Percentiles rank a stretch among this genome's conserved stretches.
Conservation (phyloP, 2,113 vertebrate species). For the Xyliphius kryptos region DNA sequence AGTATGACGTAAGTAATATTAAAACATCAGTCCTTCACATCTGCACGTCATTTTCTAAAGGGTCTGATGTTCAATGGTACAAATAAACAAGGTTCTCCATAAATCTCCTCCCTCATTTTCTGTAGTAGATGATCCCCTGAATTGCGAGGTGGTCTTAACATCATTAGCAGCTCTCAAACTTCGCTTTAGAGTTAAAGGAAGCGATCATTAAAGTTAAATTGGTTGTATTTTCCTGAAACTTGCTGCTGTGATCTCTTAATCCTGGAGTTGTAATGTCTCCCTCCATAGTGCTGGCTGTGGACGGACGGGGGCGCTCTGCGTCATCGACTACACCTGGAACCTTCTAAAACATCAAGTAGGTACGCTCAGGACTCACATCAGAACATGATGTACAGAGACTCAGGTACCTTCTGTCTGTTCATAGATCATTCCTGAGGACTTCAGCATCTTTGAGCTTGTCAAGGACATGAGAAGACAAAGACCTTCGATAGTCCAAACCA, state of each 20-base stretch:
- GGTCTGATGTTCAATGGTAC: no score
- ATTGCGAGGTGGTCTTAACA: no score
- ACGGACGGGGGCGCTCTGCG: slow-evolving; percentile 87
- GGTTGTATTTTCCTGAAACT: no score
- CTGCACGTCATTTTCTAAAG: no score
- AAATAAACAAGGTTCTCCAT: no score
- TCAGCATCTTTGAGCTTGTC: slow-evolving; percentile 78
- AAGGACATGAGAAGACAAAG: slow-evolving; percentile 90
- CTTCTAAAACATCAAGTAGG: slow-evolving; percentile 81
- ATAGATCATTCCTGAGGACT: slow-evolving; percentile 80
- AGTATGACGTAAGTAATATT: neutral
- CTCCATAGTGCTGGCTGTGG: slow-evolving; percentile 85
- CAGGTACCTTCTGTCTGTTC: slow-evolving; percentile 22
- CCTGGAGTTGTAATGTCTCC: neutral
- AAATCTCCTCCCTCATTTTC: no score
- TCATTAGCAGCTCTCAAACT: no score
- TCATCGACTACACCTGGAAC: slow-evolving; percentile 88
- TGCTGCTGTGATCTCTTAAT: no score
- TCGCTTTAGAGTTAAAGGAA: no score
- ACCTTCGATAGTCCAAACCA: slow-evolving; percentile 89
- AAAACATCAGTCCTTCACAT: neutral
- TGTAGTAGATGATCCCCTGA: no score
- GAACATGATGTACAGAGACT: no score
- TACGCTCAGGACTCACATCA: neutral
- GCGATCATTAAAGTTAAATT: no score